Evolutionary conservation across 2,888 invertebrate genomes (phyloP), one percentile per base, ranked within the genome.

Genomic region (Diachrysia chrysitis): DNA sequence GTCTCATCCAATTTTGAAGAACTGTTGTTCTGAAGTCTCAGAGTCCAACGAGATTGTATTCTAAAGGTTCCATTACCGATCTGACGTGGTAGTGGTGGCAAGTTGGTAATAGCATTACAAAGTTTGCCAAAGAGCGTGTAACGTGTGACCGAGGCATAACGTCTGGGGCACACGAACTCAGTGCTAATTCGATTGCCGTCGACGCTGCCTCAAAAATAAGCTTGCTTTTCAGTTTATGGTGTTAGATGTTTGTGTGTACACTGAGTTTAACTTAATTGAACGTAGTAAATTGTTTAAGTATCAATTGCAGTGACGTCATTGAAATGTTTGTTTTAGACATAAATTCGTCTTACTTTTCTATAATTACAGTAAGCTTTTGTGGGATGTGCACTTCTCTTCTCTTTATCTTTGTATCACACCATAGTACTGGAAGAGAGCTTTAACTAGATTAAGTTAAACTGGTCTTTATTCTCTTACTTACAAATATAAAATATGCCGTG

Each of bases 81-180:
- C 73, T 73, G 75, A 70, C 74, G 78, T 71, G 71, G 68, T 63
- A 70, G 76, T 76, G 77, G 75, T 73, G 60, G 65, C 78, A 90
- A 88, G 86, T 89, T 79, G 37, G 80, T 90, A 91, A 92, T 87
- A 82, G 80, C 78, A 83, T 92, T 92, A 91, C 83, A 76, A 87
- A 89, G 86, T 88, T 87, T 81, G 77, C 82, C 87, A 89, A 90
- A 89, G 89, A 90, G 87, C 89, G 83, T 84, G 84, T 87, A 89
- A 89, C 87, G 86, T 86, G 87, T 83, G 87, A 86, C 83, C 82
- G 83, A 82, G 85, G 80, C 70, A 75, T 83, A 85, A 83, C 83
- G 85, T 85, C 88, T 86, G 83, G 79, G 78, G 74, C 78, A 84
- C 80, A 79, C 79, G 79, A 79, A 80, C 79, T 71, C 74, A 61